Conservation (phyloP, 2,888 invertebrate species). For the Synergus itoensis region DNA sequence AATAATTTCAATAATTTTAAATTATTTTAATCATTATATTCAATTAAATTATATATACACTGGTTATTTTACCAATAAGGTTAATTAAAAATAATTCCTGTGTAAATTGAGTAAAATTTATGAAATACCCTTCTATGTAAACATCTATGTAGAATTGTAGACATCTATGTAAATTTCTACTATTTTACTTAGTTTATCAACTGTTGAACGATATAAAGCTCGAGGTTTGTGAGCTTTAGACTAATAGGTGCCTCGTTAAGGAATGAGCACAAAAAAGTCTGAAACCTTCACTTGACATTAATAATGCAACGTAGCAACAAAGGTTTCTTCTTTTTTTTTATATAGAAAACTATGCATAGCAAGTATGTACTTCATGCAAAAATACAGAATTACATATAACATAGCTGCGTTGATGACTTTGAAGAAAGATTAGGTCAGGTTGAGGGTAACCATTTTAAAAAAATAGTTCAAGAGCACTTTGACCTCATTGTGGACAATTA, state of each 20-base stretch:
- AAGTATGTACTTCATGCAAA: not conserved
- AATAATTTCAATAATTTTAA: too few relatives aligned
- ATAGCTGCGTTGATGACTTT: not conserved
- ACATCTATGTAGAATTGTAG: too few relatives aligned
- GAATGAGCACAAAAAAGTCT: conserved; percentile 47
- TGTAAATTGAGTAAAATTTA: not conserved
- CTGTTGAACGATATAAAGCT: conserved; percentile 8
- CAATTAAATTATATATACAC: too few relatives aligned
- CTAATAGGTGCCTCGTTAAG: conserved; percentile 6
- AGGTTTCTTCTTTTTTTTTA: conserved; percentile 46
- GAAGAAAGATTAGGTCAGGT: too few relatives aligned
- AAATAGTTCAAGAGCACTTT: too few relatives aligned
- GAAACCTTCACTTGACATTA: conserved; percentile 54
- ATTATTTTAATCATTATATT: too few relatives aligned
- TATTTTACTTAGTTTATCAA: not conserved
- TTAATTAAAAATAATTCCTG: not conserved
- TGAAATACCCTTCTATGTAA: not conserved
- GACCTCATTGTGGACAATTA: too few relatives aligned
- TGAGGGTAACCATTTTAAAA: too few relatives aligned
- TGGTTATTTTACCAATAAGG: too few relatives aligned
- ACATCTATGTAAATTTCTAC: not conserved
- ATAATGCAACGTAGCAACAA: conserved; percentile 49
- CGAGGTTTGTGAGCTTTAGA: conserved; percentile 30
- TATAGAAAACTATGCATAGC: too few relatives aligned
- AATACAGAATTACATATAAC: not conserved